These are phyloP conservation scores for Scomber scombrus DNA, from an alignment of 2,113 vertebrate species.

Conservation along the genomic window DNA sequence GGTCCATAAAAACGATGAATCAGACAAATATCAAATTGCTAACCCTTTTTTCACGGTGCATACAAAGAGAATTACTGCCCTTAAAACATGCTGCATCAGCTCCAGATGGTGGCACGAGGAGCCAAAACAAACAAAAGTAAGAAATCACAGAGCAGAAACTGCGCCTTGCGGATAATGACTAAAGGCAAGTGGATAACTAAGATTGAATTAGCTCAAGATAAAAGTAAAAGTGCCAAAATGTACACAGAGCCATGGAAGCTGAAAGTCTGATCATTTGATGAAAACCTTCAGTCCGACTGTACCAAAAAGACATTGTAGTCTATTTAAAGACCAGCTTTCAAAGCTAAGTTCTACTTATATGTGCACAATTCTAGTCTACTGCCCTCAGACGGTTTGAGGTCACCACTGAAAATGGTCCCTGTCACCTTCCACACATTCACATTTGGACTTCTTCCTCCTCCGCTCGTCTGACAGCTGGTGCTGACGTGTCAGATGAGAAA, in stretches of 20 bases:
- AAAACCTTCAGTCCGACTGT: slow-evolving; percentile 41
- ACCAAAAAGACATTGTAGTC: slow-evolving; percentile 45
- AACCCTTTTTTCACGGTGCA: slow-evolving; percentile 43
- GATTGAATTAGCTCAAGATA: slow-evolving; percentile 31
- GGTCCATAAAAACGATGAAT: slow-evolving; percentile 38
- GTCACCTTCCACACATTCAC: slow-evolving; percentile 70
- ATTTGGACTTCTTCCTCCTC: slow-evolving; percentile 67
- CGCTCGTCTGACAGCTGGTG: slow-evolving; percentile 61
- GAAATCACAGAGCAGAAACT: slow-evolving; percentile 29
- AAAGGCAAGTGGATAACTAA: slow-evolving; percentile 35
- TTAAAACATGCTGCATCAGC: slow-evolving; percentile 61
- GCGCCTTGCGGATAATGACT: slow-evolving; percentile 21
- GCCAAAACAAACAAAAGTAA: slow-evolving; percentile 56
- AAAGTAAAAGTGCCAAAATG: slow-evolving; percentile 62
- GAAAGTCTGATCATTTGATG: slow-evolving; percentile 49
- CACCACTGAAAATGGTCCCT: slow-evolving; percentile 49
- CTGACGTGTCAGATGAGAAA: slow-evolving; percentile 69
- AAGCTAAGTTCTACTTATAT: slow-evolving; percentile 59
- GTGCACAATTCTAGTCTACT: slow-evolving; percentile 67
- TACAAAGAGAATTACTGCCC: slow-evolving; percentile 44
- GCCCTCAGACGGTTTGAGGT: slow-evolving; percentile 59
- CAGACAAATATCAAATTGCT: slow-evolving; percentile 44
- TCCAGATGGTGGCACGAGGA: slow-evolving; percentile 49
- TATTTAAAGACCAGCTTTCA: slow-evolving; percentile 63
- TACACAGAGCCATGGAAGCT: slow-evolving; percentile 40